Evolutionary conservation across 2,113 vertebrate species (phyloP), one percentile per base, ranked within the genome.

Genomic region (Saguinus imperator): DNA sequence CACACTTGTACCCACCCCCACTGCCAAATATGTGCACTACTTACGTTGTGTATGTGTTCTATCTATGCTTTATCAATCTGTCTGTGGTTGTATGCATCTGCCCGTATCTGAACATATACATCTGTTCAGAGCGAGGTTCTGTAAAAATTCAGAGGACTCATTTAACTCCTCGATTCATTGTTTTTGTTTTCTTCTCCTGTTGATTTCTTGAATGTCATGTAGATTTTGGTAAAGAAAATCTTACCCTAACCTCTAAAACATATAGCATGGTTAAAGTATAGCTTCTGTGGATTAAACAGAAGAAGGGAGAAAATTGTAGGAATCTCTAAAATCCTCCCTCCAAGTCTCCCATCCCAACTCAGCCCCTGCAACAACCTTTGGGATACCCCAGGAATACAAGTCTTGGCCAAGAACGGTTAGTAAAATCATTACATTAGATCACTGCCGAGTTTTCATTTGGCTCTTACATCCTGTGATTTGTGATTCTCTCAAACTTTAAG

Each of bases 281-380:
- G 48, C 25, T 40, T 64, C 16, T 75, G 23, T 84, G 45, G 13
- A 52, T 64, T 40, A 45, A 93, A n/a, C 0, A 58, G 37, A 86
- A 82, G 50, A 43, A 76, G 37, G 5, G 3, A 64, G 10, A 61
- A 91, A 35, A 12, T 18, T 10, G 9, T 27, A 17, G 76, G 27
- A n/a, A 17, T 18, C 32, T 1, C 57, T 17, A 72, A 43, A 70
- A 64, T 9, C 11, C 25, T 13, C 1, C 8, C 16, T 29, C 1
- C 1, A 27, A 0, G 0, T 2, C 21, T 52, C 21, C 45, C 37
- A 35, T 3, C 37, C 77, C 13, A 12, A 11, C 37, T 2, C 0
- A 17, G 29, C 25, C 55, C 21, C 32, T 50, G 17, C 7, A 8
- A 35, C 29, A 90, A 16, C 40, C 23, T 82, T n/a, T 27, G 9